These are phyloP conservation scores for Arion vulgaris DNA, from an alignment of 1,140 invertebrate species.

Conservation along the genomic window DNA sequence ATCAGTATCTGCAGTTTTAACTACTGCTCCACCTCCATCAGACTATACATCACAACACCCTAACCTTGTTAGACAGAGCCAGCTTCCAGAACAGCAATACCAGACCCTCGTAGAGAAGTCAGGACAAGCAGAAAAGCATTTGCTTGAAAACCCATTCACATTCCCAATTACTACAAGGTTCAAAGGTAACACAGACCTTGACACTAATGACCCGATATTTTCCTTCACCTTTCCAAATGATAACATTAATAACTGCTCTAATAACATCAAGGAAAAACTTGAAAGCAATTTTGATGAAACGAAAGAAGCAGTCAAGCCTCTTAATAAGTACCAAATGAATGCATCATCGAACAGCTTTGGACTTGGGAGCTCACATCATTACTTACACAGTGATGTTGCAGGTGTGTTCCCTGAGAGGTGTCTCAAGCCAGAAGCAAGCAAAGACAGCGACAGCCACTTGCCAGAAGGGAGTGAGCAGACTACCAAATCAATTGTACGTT, in stretches of 20 bases:
- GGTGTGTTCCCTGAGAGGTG: not conserved
- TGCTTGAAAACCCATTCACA: conserved; percentile 31
- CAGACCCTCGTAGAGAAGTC: not conserved
- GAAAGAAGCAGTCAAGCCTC: not conserved
- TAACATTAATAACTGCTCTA: not conserved
- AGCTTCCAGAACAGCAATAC: not conserved
- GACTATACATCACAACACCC: conserved; percentile 16
- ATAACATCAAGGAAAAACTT: conserved; percentile 5
- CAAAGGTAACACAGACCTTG: not conserved
- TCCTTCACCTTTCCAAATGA: not conserved
- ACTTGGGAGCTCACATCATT: too few relatives aligned
- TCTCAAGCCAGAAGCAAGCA: not conserved
- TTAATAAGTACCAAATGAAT: not conserved
- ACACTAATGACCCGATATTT: not conserved
- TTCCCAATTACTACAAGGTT: conserved; percentile 27
- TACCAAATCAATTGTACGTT: not conserved
- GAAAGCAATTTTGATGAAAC: not conserved
- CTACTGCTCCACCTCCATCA: conserved; percentile 1
- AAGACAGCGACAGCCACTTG: not conserved
- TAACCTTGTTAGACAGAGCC: not conserved
- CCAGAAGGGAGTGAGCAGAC: not conserved
- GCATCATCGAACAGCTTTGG: not conserved
- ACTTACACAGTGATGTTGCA: not conserved
- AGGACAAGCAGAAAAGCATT: not conserved
- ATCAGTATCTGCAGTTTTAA: not conserved